Percentiles rank a stretch among this genome's conserved stretches.
These are phyloP conservation scores for Spatulosminthurus flaviceps DNA, from an alignment of 2,888 invertebrate species.

Conservation along the genomic window DNA sequence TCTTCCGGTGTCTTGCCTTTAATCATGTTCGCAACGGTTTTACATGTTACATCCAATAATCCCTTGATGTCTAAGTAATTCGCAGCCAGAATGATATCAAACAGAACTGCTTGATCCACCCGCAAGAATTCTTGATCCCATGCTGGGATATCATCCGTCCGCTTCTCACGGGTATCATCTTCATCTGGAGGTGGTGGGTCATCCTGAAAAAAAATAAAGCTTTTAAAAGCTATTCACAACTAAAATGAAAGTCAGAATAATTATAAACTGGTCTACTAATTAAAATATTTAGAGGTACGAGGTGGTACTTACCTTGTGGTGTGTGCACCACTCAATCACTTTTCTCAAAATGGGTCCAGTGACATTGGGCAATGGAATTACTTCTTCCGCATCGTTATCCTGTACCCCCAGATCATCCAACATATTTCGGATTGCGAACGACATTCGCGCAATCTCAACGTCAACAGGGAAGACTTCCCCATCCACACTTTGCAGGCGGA, in stretches of 20 bases:
- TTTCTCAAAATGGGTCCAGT: slow-evolving; percentile 77
- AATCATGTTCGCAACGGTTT: slow-evolving; percentile 98
- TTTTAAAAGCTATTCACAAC: background rate
- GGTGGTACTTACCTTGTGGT: slow-evolving; percentile 92
- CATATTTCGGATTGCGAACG: slow-evolving; percentile 59
- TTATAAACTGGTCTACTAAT: slow-evolving; percentile 22
- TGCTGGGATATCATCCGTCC: slow-evolving; percentile 97
- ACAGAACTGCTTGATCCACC: slow-evolving; percentile 96
- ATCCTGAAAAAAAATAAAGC: slow-evolving; percentile 46
- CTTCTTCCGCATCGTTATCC: slow-evolving; percentile 74
- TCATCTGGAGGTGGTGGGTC: slow-evolving; percentile 58
- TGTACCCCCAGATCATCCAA: slow-evolving; percentile 59
- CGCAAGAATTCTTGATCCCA: slow-evolving; percentile 99
- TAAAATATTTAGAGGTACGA: too few relatives aligned
- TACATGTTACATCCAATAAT: slow-evolving; percentile 95
- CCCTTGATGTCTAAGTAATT: slow-evolving; percentile 97
- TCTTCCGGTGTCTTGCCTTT: slow-evolving; percentile 98
- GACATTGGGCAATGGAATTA: slow-evolving; percentile 96
- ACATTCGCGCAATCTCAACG: slow-evolving; percentile 57
- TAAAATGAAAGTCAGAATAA: background rate
- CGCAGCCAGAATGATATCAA: slow-evolving; percentile 95
- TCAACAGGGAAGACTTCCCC: slow-evolving; percentile 52
- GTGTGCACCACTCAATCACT: slow-evolving; percentile 89
- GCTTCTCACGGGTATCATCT: slow-evolving; percentile 67
- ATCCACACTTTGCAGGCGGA: slow-evolving; percentile 57